Evolutionary conservation across 2,113 vertebrate species (phyloP), one percentile per base, ranked within the genome.

Genomic region (Pseudopipra pipra): DNA sequence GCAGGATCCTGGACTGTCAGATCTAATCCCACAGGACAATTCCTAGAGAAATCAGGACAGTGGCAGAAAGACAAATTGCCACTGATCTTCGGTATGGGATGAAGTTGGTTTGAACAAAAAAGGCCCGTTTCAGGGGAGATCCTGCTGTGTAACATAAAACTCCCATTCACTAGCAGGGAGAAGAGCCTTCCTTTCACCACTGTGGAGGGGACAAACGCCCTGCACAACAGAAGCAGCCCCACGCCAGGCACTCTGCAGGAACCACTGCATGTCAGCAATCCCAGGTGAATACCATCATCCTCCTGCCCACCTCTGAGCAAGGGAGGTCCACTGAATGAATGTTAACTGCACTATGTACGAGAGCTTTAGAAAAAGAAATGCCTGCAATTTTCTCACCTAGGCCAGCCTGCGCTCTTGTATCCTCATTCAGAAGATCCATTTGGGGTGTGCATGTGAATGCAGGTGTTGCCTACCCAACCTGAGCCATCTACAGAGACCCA

Each of bases 11-110:
- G 55, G 52, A 68, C 70, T 12, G 14, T 88, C 79, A 92, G 61
- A 84, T 82, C 80, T 86, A 90, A 93, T 94, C 79, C 92, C 47
- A 30, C 8, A 58, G 28, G 85, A 74, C 47, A 61, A 7, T 65
- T 89, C 70, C 80, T 73, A 82, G 14, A 81, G 52, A 93, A 94
- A 79, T 14, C 0, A 0, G n/a, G 27, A 37, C 27, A 74, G 54
- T 8, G 28, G 87, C 59, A 87, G 47, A 89, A 92, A 68, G 79
- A 75, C 76, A 89, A 81, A 72, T 75, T 79, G 73, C 51, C 74
- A 54, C 54, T 37, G 62, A 70, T 85, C 49, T 82, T 90, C 73
- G 65, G 30, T 39, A 73, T 5, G 54, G 41, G 70, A 78, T 61
- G 61, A 19, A 84, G 78, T n/a, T 0, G 0, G 47, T 58, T 83